A percentile compares a stretch with the other conserved stretches of the same genome.
Evolutionary conservation across 2,113 vertebrate genomes (phyloP).

Genomic region (Colossoma macropomum): DNA sequence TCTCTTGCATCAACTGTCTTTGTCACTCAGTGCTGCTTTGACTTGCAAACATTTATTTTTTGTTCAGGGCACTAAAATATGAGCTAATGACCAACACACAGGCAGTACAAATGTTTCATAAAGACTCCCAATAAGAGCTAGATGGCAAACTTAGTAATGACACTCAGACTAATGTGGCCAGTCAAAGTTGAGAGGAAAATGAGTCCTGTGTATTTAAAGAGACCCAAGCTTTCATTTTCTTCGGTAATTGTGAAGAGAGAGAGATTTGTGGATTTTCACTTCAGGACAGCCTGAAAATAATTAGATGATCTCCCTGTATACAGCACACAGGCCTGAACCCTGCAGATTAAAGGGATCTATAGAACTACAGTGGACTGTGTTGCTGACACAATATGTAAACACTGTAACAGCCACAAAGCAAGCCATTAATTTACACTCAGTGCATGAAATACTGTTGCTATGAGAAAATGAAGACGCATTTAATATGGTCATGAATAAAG

Average conservation of each 20-base stretch:
- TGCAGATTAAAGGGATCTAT: background rate
- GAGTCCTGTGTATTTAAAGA: background rate
- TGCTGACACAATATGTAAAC: background rate
- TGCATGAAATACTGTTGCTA: conserved; percentile 18
- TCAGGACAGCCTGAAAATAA: background rate
- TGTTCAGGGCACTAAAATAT: no score
- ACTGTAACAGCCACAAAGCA: background rate
- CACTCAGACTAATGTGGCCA: background rate
- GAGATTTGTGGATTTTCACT: background rate
- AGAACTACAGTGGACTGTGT: background rate
- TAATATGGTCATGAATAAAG: background rate
- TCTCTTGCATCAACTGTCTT: background rate
- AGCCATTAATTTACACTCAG: background rate
- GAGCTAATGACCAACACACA: no score
- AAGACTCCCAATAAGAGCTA: no score
- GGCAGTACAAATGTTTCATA: no score
- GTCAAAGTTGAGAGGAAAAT: conserved; percentile 7
- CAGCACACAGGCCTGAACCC: background rate
- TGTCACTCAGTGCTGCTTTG: no score
- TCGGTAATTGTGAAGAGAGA: background rate
- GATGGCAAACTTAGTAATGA: conserved; percentile 17
- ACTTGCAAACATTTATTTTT: no score
- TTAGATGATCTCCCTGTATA: conserved; percentile 3
- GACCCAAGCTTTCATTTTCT: background rate
- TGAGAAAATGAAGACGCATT: background rate